A percentile compares a stretch with the other conserved stretches of the same genome.
phyloP scores from a whole-genome alignment of 2,797 vertebrate species.

The Pelodytes ibericus region DNA sequence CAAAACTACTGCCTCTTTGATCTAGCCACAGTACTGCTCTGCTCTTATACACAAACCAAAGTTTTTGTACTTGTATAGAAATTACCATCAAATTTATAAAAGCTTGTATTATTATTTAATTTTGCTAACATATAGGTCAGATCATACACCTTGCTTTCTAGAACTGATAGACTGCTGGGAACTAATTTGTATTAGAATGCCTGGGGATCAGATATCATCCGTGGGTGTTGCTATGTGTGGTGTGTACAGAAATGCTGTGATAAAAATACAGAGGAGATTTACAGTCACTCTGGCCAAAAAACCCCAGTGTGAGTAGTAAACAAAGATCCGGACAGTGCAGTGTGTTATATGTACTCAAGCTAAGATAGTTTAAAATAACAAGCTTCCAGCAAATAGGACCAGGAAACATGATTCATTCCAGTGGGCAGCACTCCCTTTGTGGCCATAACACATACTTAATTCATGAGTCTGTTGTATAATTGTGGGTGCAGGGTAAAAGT shows the following conservation, averaged over 20 bases:
- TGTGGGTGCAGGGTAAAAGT: neutral
- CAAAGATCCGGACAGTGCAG: neutral
- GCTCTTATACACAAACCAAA: too few species aligned
- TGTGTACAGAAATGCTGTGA: conserved; percentile 42
- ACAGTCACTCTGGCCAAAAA: conserved; percentile 31
- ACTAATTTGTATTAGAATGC: conserved; percentile 5
- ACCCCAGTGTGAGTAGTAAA: conserved; percentile 2
- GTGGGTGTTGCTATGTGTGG: conserved; percentile 53
- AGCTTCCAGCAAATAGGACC: neutral
- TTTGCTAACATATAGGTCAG: too few species aligned
- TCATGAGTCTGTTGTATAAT: neutral
- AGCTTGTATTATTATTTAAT: too few species aligned
- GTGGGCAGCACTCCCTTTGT: too few species aligned
- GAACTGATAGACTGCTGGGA: neutral
- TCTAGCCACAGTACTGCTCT: too few species aligned
- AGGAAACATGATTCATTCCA: neutral
- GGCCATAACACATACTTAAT: too few species aligned
- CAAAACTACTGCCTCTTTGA: too few species aligned
- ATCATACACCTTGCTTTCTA: too few species aligned
- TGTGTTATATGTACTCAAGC: neutral
- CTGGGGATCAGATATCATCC: conserved; percentile 53
- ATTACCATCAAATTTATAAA: too few species aligned
- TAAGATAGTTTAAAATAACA: conserved; percentile 16
- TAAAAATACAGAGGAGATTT: conserved; percentile 55
- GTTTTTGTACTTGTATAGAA: too few species aligned